phyloP scores from a whole-genome alignment of 1,140 invertebrate species.

The Drosophila simulans region DNA sequence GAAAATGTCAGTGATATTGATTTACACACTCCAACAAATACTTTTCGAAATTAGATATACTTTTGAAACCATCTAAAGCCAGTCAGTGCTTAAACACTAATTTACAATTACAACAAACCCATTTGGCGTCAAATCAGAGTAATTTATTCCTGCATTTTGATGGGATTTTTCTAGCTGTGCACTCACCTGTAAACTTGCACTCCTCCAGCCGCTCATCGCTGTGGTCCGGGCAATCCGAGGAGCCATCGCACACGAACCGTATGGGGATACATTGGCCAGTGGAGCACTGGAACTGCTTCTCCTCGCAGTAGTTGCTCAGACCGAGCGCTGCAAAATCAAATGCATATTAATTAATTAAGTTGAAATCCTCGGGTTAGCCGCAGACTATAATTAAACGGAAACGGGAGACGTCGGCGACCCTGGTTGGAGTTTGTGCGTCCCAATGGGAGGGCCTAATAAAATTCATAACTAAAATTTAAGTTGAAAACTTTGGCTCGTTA shows the following conservation, averaged over 20 bases:
- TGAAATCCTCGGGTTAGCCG: slow-evolving; percentile 53
- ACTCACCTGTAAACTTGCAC: slow-evolving; percentile 71
- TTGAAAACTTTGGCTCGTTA: slow-evolving; percentile 78
- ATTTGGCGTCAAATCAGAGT: not conserved
- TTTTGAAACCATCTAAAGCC: no score
- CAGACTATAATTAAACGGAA: slow-evolving; percentile 59
- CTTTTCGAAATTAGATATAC: no score
- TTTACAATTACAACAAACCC: not conserved
- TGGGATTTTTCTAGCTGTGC: not conserved
- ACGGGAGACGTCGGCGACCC: slow-evolving; percentile 7
- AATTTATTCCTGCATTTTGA: not conserved
- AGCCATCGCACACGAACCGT: slow-evolving; percentile 91
- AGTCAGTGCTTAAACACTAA: no score
- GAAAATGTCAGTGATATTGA: not conserved
- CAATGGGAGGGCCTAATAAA: slow-evolving; percentile 57
- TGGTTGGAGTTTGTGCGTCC: not conserved
- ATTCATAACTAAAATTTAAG: slow-evolving; percentile 83
- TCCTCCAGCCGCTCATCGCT: slow-evolving; percentile 90
- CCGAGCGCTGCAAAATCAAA: slow-evolving; percentile 76
- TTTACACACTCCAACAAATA: no score
- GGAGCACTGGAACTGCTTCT: slow-evolving; percentile 90
- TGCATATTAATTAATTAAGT: slow-evolving; percentile 78
- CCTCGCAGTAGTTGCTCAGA: slow-evolving; percentile 85
- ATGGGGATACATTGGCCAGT: slow-evolving; percentile 93
- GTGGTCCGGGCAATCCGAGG: slow-evolving; percentile 91